Conservation (phyloP, 2,888 invertebrate genomes). For the Ommatoiulus sabulosus region DNA sequence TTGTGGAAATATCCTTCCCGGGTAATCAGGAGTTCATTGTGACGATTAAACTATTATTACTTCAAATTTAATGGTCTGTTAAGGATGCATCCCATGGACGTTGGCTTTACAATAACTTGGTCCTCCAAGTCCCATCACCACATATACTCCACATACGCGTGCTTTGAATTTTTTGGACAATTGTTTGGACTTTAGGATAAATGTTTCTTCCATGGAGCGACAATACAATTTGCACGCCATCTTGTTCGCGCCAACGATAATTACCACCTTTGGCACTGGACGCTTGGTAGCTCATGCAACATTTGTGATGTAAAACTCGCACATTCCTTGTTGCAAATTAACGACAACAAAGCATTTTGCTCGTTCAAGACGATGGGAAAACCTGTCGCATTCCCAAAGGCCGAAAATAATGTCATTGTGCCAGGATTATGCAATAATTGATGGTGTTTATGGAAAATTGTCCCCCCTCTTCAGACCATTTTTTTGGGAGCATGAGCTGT, state of each 20-base stretch:
- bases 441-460: slow-evolving; percentile 25
- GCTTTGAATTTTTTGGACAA: neutral
- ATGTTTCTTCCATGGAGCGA: neutral
- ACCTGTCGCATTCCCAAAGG: neutral
- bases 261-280: neutral
- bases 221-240: neutral
- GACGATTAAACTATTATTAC: no score
- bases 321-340: neutral
- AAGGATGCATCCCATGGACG: no score
- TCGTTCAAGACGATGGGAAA: neutral
- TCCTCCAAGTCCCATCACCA: no score
- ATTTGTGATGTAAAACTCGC: neutral
- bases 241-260: neutral
- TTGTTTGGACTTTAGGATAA: neutral
- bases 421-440: neutral
- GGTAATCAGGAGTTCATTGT: no score
- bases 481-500: neutral
- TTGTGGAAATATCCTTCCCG: no score
- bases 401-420: neutral
- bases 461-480: neutral
- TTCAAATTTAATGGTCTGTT: no score
- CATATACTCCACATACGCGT: no score
- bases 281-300: slow-evolving; percentile 7
- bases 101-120: no score
- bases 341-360: neutral